phyloP scores from a whole-genome alignment of 2,113 vertebrate genomes.

The Lonchura striata region DNA sequence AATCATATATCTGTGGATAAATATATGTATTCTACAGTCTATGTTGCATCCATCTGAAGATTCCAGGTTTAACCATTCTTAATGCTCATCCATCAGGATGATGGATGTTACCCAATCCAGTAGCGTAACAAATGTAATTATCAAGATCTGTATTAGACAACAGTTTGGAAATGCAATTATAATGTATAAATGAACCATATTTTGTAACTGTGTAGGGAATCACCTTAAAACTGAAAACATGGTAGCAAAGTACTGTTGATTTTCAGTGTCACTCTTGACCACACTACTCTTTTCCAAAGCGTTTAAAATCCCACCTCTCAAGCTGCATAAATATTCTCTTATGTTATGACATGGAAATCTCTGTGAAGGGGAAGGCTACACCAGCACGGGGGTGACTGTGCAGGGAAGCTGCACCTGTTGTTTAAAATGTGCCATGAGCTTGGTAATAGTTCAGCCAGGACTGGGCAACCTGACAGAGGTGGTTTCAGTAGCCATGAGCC shows the following conservation, averaged over 20 bases:
- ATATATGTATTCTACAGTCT: not conserved
- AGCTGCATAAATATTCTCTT: not conserved
- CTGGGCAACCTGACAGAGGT: not conserved
- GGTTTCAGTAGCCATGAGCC: fast-evolving
- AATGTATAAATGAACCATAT: not conserved
- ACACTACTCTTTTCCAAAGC: not conserved
- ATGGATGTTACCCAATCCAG: not conserved
- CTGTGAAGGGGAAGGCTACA: not conserved
- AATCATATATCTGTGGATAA: not conserved
- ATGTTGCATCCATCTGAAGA: not conserved
- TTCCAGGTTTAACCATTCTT: not conserved
- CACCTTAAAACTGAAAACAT: not conserved
- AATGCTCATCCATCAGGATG: not conserved
- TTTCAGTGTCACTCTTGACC: not conserved
- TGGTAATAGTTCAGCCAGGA: not conserved
- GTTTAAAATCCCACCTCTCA: not conserved
- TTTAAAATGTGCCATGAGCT: not conserved
- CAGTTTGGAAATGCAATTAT: not conserved
- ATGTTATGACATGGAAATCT: not conserved
- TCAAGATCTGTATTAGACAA: not conserved
- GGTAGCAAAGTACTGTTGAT: not conserved
- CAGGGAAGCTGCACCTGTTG: not conserved
- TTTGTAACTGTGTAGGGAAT: not conserved
- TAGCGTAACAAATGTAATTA: not conserved
- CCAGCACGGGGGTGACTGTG: not conserved